Percentiles rank a stretch among this genome's conserved stretches.
These are phyloP conservation scores for Reinhardtius hippoglossoides DNA, from an alignment of 2,113 vertebrate genomes.

Conservation along the genomic window DNA sequence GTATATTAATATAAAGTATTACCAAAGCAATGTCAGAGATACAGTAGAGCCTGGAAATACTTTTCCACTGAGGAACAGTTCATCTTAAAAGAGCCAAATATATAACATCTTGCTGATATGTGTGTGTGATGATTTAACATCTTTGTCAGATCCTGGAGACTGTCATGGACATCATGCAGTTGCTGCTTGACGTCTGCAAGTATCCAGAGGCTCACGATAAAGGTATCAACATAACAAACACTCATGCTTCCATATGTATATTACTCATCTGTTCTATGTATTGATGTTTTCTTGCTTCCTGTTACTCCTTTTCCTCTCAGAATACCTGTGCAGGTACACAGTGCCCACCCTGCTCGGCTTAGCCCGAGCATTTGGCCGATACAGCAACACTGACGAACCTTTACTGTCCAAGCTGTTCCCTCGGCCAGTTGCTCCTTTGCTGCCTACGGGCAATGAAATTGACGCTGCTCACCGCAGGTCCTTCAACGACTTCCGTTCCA, in stretches of 20 bases:
- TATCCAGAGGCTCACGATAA: constrained; percentile 90
- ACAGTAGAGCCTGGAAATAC: not conserved
- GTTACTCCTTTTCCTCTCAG: constrained; percentile 67
- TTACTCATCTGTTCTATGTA: not conserved
- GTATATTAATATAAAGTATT: no score
- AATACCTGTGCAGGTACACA: constrained; percentile 92
- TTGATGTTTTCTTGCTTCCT: not conserved
- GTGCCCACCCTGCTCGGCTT: constrained; percentile 93
- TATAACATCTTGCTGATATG: not conserved
- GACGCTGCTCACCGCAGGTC: constrained; percentile 90
- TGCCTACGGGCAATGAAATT: constrained; percentile 80
- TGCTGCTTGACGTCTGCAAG: constrained; percentile 92
- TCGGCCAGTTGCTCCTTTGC: constrained; percentile 81
- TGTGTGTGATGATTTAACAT: not conserved
- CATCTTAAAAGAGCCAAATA: not conserved
- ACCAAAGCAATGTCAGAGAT: no score
- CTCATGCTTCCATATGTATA: not conserved
- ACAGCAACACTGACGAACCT: constrained; percentile 93
- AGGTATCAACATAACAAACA: constrained; percentile 79
- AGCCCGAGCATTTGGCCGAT: constrained; percentile 93
- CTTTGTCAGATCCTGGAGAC: constrained; percentile 88
- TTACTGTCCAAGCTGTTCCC: constrained; percentile 96
- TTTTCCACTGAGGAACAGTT: not conserved
- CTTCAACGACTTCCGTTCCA: constrained; percentile 97
- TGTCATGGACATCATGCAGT: constrained; percentile 91